Conservation (phyloP, 1,140 invertebrate genomes). For the Dendroctonus ponderosae region DNA sequence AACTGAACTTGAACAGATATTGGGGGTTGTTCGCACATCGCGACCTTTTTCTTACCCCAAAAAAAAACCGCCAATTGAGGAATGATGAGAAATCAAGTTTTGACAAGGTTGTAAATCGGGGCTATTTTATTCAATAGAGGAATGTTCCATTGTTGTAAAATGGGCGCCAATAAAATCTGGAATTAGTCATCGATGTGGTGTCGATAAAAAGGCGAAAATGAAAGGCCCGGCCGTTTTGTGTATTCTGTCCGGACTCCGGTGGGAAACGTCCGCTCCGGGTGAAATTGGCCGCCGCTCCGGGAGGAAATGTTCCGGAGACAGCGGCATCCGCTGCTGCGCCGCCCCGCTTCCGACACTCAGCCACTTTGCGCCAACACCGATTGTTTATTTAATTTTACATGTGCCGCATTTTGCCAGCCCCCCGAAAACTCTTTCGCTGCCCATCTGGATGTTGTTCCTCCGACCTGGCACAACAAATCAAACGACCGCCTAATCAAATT, state of each 20-base stretch:
- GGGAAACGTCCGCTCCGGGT: constrained; percentile 51
- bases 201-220: not conserved
- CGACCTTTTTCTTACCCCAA: too few relatives aligned
- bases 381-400: constrained; percentile 39
- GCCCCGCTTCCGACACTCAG: constrained; percentile 49
- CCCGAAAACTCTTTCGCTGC: too few relatives aligned
- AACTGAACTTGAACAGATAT: too few relatives aligned
- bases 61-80: too few relatives aligned
- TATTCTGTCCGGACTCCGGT: constrained; percentile 30
- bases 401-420: too few relatives aligned
- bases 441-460: too few relatives aligned
- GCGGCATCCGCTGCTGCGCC: constrained; percentile 51
- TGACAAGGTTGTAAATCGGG: too few relatives aligned
- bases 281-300: constrained; percentile 50
- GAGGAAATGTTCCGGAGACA: constrained; percentile 53
- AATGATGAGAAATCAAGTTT: too few relatives aligned
- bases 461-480: constrained; percentile 10
- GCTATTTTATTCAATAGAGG: too few relatives aligned
- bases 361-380: constrained; percentile 45
- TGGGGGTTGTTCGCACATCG: too few relatives aligned
- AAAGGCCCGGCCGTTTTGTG: constrained; percentile 3
- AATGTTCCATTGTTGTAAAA: too few relatives aligned
- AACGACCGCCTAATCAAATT: constrained; percentile 17
- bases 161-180: not conserved
- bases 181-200: not conserved